Base-by-base conservation (phyloP, 37 sponge, comb jelly and placozoan species). In the Halisarca cf. caerulea region DNA sequence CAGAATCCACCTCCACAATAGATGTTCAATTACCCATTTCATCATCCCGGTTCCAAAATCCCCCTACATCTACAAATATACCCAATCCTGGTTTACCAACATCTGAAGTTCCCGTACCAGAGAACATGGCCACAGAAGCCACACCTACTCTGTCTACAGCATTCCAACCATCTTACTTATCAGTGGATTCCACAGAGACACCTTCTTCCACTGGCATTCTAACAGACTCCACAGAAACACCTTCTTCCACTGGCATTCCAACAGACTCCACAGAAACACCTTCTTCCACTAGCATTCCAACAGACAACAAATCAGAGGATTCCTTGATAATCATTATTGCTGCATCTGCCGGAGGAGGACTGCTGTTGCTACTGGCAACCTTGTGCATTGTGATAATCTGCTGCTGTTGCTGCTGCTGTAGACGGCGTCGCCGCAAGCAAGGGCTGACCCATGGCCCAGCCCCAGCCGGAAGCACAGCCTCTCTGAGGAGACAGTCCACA, bases 331-430 rank as follows among this genome's bases (percentile, higher is more conserved):
- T 71, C 21, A 37, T 37, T 20, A 18, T 8, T 20, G 40, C 21
- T 8, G 5, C 72, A 71, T 35, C 20, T 71, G 72, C 38, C 9
- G 72, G 72, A 71, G 72, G 72, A 71, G 35, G 5, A 38, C 72
- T 71, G 40, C 18, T 71, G 38, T 39, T 71, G 8, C 39, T 71
- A 23, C 20, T 23, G 15, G 15, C 11, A 11, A 47, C 11, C 11
- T 47, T 47, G 51, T 47, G 51, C 51, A 47, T 47, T 11, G 11
- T 47, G 4, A 5, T n/a, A 5, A 20, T 18, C 5, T 34, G 5
- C 5, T 37, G 23, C 40, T 71, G 72, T 33, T 71, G 72, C 18
- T 71, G 37, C 41, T 71, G 72, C 72, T 37, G 37, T 36, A 20
- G 38, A 6, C 7, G 7, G 18, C 8, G 7, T 9, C 5, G 18